phyloP scores from a whole-genome alignment of 2,888 invertebrate genomes.

The Torymus aiolomorphi region DNA sequence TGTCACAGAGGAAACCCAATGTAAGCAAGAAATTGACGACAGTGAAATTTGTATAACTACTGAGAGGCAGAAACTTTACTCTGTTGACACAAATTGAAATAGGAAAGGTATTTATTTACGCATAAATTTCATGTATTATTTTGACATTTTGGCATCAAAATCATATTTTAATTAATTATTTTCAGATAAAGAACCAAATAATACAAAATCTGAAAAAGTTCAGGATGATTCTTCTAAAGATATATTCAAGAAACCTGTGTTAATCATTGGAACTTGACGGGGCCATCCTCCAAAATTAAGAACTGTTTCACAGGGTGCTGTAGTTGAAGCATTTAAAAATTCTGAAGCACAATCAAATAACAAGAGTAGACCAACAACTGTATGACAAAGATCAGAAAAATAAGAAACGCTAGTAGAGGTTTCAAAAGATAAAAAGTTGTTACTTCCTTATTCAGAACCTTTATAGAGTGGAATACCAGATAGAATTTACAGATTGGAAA shows the following conservation, averaged over 20 bases:
- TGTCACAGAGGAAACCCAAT: neutral
- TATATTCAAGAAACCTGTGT: constrained; percentile 67
- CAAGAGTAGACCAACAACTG: neutral
- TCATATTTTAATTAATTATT: constrained; percentile 1
- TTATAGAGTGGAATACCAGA: constrained; percentile 86
- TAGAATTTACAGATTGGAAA: constrained; percentile 85
- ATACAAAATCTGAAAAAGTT: neutral
- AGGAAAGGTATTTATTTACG: too few species aligned
- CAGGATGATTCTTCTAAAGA: constrained; percentile 30
- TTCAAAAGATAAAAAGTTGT: constrained; percentile 72
- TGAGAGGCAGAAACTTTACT: too few species aligned
- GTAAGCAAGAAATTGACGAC: neutral
- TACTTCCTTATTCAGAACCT: constrained; percentile 86
- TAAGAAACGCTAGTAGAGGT: neutral
- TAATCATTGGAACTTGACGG: constrained; percentile 66
- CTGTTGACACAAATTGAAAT: too few species aligned
- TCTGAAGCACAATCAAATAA: constrained; percentile 16
- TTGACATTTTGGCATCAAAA: too few species aligned
- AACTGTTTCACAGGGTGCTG: constrained; percentile 7
- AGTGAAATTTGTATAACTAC: neutral
- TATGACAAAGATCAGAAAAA: constrained; percentile 30
- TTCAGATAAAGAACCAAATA: neutral
- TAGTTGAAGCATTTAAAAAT: constrained; percentile 8
- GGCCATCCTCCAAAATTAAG: constrained; percentile 61
- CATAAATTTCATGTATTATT: too few species aligned